Evolutionary conservation across 2,888 invertebrate genomes (phyloP).

Genomic region (Zygaena filipendulae): DNA sequence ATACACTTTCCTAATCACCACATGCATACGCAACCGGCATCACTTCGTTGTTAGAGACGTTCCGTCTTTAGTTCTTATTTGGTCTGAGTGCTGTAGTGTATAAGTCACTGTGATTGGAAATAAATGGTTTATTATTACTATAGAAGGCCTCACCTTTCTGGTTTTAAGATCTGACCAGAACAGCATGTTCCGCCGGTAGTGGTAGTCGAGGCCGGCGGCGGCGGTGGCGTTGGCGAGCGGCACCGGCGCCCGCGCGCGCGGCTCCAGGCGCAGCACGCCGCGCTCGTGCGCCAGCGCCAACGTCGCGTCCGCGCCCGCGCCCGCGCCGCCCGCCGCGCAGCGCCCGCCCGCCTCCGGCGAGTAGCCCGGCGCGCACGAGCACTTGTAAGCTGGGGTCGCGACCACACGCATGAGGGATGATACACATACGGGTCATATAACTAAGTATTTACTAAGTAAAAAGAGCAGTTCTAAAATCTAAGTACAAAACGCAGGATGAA

Average conservation of each 20-base stretch:
- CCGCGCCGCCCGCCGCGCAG: conserved; percentile 74
- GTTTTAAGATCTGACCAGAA: conserved; percentile 94
- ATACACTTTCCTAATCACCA: too few species aligned
- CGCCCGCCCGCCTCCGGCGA: conserved; percentile 66
- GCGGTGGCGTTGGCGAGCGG: conserved; percentile 83
- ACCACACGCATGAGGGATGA: not conserved
- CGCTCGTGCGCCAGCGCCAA: conserved; percentile 66
- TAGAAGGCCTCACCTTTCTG: conserved; percentile 78
- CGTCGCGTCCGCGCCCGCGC: conserved; percentile 60
- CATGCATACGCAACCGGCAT: too few species aligned
- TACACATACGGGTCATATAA: not conserved
- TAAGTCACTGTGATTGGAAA: too few species aligned
- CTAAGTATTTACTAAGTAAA: not conserved
- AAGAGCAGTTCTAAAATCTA: too few species aligned
- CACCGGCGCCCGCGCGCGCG: conserved; percentile 74
- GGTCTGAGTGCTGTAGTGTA: too few species aligned
- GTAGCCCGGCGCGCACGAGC: conserved; percentile 86
- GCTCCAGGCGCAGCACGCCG: conserved; percentile 76
- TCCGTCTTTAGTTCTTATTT: too few species aligned
- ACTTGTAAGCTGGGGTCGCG: conserved; percentile 81
- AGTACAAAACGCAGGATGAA: too few species aligned
- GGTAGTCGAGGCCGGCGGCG: conserved; percentile 88
- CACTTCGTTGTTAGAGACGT: too few species aligned
- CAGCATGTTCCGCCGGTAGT: conserved; percentile 78
- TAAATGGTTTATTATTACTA: too few species aligned